Conservation (phyloP, 2,797 vertebrate genomes). For the Tolypeutes matacus region DNA sequence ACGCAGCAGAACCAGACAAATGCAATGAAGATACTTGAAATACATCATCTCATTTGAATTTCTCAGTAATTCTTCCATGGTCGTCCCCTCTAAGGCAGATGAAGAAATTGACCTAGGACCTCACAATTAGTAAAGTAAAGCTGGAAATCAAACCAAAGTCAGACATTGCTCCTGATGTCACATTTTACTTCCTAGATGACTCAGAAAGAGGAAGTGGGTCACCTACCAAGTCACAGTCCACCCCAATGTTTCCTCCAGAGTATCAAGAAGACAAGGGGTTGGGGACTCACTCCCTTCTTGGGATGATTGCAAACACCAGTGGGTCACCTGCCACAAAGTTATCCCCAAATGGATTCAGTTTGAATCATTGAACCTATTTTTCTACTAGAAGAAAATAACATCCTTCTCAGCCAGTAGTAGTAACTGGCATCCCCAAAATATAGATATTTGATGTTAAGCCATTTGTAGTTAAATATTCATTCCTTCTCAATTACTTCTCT, state of each 20-base stretch:
- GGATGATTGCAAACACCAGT: not conserved
- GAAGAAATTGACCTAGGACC: not conserved
- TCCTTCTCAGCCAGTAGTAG: not conserved
- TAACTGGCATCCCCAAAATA: not conserved
- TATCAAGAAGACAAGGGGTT: not conserved
- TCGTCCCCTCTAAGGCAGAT: too few relatives aligned
- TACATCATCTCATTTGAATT: fast-evolving
- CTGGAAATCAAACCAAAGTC: not conserved
- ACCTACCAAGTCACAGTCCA: too few relatives aligned
- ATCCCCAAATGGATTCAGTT: not conserved
- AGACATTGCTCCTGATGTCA: not conserved
- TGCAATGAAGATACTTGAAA: too few relatives aligned
- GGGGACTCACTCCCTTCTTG: not conserved
- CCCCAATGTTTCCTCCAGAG: not conserved
- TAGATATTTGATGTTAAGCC: not conserved
- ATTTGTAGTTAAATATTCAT: not conserved
- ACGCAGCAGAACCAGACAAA: not conserved
- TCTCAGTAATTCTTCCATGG: not conserved
- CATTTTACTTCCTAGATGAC: not conserved
- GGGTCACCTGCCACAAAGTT: not conserved
- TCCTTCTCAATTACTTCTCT: not conserved
- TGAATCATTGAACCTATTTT: not conserved
- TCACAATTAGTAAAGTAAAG: not conserved
- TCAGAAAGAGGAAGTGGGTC: not conserved
- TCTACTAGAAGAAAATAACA: not conserved